Conservation (phyloP, 1,140 invertebrate genomes). For the Pachypsylla venusta region DNA sequence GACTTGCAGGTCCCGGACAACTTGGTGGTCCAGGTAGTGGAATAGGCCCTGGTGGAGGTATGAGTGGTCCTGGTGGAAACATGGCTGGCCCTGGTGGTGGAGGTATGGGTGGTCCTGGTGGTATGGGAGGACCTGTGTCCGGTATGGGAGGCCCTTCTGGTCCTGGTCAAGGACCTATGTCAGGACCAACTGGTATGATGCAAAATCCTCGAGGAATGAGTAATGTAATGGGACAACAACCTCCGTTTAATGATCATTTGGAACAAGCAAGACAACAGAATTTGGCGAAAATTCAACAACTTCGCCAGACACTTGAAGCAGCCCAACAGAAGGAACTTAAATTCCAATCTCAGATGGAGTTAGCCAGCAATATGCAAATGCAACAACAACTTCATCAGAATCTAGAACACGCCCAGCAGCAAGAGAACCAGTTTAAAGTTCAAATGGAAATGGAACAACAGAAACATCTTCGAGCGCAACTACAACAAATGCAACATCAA, state of each 20-base stretch:
- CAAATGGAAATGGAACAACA: slow-evolving; percentile 25
- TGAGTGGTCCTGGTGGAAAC: not conserved
- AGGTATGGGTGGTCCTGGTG: slow-evolving; percentile 5
- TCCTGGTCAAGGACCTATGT: not conserved
- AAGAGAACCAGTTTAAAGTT: slow-evolving; percentile 45
- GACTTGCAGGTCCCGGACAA: not conserved
- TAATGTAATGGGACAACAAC: slow-evolving; percentile 36
- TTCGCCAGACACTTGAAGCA: slow-evolving; percentile 54
- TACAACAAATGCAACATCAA: slow-evolving; percentile 25
- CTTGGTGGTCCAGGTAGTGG: not conserved
- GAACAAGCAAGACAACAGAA: slow-evolving; percentile 51
- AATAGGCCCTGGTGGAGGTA: not conserved
- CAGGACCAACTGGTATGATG: not conserved
- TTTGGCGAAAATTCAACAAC: slow-evolving; percentile 45
- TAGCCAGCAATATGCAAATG: slow-evolving; percentile 43
- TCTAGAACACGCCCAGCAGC: slow-evolving; percentile 58
- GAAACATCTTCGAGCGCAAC: slow-evolving; percentile 20
- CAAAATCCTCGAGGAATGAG: slow-evolving; percentile 23
- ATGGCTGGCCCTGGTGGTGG: not conserved
- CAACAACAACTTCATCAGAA: slow-evolving; percentile 47
- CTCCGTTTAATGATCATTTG: slow-evolving; percentile 36
- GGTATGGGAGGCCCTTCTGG: not conserved
- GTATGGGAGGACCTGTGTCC: not conserved
- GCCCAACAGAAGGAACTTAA: slow-evolving; percentile 59
- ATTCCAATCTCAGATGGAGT: slow-evolving; percentile 55